Conservation (phyloP, 2,797 vertebrate species). For the Aphelocoma californica region DNA sequence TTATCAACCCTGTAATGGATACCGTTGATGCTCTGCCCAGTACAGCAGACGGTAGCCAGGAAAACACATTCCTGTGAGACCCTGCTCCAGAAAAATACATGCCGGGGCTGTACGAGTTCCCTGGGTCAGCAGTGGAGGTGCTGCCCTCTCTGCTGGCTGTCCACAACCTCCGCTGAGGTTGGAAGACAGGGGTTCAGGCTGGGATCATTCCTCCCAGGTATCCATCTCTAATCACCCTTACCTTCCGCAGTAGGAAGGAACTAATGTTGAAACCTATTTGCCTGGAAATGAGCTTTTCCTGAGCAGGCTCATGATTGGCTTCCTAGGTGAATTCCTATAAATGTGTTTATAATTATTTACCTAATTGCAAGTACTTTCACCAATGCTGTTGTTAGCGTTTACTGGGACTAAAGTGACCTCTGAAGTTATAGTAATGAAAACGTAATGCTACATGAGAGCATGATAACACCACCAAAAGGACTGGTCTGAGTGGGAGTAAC, state of each 20-base stretch:
- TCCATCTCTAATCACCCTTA: neutral
- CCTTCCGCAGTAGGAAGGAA: neutral
- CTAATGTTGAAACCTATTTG: neutral
- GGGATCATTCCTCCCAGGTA: neutral
- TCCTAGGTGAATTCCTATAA: neutral
- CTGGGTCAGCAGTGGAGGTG: rapidly evolving
- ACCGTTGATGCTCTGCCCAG: neutral
- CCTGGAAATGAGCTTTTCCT: neutral
- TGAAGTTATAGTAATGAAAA: neutral
- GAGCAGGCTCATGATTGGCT: neutral
- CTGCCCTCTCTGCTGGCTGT: neutral
- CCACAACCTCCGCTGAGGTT: rapidly evolving
- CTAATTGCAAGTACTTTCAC: neutral
- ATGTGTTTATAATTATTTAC: neutral
- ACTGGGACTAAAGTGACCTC: neutral
- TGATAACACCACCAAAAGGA: neutral
- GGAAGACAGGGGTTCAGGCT: neutral
- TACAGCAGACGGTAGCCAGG: neutral
- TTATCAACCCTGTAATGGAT: neutral
- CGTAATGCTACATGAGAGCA: neutral
- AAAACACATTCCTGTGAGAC: neutral
- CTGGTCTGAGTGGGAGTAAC: neutral
- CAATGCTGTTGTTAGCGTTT: neutral
- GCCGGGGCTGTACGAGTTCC: rapidly evolving
- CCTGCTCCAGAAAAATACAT: neutral